phyloP scores from a whole-genome alignment of 2,888 invertebrate genomes.

The Pristionchus japonicus region DNA sequence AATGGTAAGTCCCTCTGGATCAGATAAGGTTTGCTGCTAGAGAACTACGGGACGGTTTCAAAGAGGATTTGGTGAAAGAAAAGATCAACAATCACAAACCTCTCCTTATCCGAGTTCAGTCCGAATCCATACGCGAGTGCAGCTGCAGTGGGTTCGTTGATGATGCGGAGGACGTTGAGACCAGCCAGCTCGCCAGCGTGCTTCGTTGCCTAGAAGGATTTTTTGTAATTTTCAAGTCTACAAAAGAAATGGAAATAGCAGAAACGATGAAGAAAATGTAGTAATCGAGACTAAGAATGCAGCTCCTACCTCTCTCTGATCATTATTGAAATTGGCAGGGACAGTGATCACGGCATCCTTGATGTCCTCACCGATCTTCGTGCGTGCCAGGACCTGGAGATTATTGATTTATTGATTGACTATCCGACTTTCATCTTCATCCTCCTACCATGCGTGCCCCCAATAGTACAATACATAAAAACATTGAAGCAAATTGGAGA shows the following conservation, averaged over 20 bases:
- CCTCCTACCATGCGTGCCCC: background rate
- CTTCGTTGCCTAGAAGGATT: constrained; percentile 6
- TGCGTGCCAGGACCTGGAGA: background rate
- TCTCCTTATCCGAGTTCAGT: background rate
- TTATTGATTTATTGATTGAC: background rate
- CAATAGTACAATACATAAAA: too few relatives aligned
- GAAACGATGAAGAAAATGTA: background rate
- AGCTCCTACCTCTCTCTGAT: constrained; percentile 1
- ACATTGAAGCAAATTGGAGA: too few relatives aligned
- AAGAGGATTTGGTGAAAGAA: too few relatives aligned
- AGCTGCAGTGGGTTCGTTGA: constrained; percentile 18
- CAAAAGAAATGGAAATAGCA: background rate
- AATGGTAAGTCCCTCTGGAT: too few relatives aligned
- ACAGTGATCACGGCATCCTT: constrained; percentile 33
- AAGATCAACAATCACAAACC: too few relatives aligned
- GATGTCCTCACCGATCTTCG: background rate
- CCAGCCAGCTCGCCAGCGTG: constrained; percentile 9
- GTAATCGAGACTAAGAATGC: background rate
- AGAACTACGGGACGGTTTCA: too few relatives aligned
- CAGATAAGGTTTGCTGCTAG: background rate
- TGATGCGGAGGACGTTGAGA: constrained; percentile 21
- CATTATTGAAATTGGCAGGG: constrained; percentile 15
- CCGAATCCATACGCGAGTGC: background rate
- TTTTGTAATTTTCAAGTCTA: background rate
- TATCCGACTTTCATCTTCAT: background rate